Evolutionary conservation across 2,888 invertebrate genomes (phyloP).

Genomic region (Tenthredo livida): DNA sequence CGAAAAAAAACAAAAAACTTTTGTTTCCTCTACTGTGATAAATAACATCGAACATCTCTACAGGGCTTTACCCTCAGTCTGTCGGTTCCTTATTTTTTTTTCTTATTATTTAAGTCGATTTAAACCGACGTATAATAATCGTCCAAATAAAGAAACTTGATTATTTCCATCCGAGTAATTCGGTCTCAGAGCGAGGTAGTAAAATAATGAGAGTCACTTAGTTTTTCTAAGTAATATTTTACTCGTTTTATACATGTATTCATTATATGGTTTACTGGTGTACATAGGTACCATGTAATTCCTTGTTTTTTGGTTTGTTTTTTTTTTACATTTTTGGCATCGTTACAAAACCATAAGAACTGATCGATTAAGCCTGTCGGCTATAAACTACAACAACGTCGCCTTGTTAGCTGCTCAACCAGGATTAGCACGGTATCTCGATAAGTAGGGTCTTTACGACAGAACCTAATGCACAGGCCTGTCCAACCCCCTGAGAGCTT

Average conservation of each 20-base stretch:
- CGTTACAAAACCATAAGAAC: background rate
- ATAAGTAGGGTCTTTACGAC: conserved; percentile 42
- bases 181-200: background rate
- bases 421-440: conserved; percentile 36
- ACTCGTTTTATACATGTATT: background rate
- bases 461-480: conserved; percentile 31
- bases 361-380: conserved; percentile 24
- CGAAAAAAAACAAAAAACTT: background rate
- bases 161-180: conserved; percentile 19
- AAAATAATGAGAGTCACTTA: background rate
- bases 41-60: background rate
- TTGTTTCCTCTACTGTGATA: background rate
- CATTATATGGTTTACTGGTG: background rate
- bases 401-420: conserved; percentile 32
- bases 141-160: background rate
- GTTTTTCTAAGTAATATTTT: background rate
- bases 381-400: conserved; percentile 25
- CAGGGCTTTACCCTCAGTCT: background rate
- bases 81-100: background rate
- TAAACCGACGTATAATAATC: background rate
- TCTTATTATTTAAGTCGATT: background rate
- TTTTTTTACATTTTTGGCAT: background rate
- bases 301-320: background rate
- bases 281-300: background rate
- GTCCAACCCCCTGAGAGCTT: conserved; percentile 22